Conservation (phyloP, 2,888 invertebrate genomes). For the Pterostichus madidus region DNA sequence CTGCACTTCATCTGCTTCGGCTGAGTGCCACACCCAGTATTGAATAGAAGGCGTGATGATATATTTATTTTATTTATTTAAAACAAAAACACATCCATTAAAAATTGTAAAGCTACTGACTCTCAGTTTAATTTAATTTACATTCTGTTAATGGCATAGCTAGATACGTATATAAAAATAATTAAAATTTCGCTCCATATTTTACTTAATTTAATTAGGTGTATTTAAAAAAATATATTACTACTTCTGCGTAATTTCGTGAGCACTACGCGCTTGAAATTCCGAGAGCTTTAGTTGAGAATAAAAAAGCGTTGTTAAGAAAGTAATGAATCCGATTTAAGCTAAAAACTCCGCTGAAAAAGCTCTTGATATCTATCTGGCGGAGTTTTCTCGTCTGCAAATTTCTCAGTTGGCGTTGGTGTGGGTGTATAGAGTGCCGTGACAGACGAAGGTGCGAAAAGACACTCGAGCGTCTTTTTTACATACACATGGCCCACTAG, state of each 20-base stretch:
- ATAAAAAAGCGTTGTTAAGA: conserved; percentile 8
- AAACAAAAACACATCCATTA: too few species aligned
- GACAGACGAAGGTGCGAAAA: conserved; percentile 49
- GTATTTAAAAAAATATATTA: background rate
- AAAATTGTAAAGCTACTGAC: too few species aligned
- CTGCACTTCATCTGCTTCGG: too few species aligned
- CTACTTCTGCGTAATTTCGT: background rate
- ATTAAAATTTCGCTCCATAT: too few species aligned
- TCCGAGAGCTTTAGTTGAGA: background rate
- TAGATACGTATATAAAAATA: too few species aligned
- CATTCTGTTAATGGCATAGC: too few species aligned
- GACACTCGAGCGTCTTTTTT: conserved; percentile 51
- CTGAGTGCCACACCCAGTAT: too few species aligned
- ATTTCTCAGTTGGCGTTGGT: background rate
- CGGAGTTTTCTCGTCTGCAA: conserved; percentile 13
- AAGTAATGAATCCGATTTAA: conserved; percentile 13
- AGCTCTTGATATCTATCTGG: conserved; percentile 6
- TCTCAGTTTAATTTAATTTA: too few species aligned
- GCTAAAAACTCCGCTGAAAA: conserved; percentile 19
- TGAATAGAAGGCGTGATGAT: too few species aligned
- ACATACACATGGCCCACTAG: conserved; percentile 51
- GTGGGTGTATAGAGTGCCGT: conserved; percentile 27
- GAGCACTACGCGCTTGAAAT: background rate
- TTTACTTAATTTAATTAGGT: too few species aligned
- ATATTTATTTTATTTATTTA: too few species aligned